Conservation (phyloP, 1,140 invertebrate genomes). For the Cherax destructor region DNA sequence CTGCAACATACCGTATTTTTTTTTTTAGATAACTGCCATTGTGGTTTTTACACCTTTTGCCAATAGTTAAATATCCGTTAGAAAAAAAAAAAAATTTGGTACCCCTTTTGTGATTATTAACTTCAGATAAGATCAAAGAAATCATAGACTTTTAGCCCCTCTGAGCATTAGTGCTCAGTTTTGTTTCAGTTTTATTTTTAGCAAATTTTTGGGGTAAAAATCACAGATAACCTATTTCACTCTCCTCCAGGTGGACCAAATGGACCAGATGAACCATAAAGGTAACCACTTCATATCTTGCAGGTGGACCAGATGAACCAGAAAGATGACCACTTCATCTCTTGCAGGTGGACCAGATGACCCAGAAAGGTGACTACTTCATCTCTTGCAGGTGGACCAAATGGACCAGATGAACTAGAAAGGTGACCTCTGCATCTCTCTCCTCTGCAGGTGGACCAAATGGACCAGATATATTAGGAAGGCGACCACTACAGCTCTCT, state of each 20-base stretch:
- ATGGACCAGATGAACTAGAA: not conserved
- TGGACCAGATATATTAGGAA: not conserved
- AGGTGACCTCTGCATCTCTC: not conserved
- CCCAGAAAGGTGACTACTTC: not conserved
- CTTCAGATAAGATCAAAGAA: too few species aligned
- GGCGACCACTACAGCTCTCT: not conserved
- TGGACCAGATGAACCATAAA: not conserved
- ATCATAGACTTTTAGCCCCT: too few species aligned
- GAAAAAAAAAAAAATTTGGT: too few species aligned
- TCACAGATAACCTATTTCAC: not conserved
- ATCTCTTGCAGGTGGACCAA: not conserved
- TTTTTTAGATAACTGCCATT: too few species aligned
- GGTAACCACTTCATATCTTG: not conserved
- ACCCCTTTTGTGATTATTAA: too few species aligned
- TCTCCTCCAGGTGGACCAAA: not conserved
- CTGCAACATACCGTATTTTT: too few species aligned
- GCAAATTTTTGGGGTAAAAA: too few species aligned
- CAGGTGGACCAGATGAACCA: conserved; percentile 7
- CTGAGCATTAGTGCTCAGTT: too few species aligned
- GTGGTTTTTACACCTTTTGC: too few species aligned
- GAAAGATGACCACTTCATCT: not conserved
- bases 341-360: not conserved
- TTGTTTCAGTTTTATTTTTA: too few species aligned
- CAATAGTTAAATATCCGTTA: too few species aligned
- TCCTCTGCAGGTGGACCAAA: not conserved